These are phyloP conservation scores for Erythrocercus mccallii DNA, from an alignment of 2,113 vertebrate genomes.

Conservation along the genomic window DNA sequence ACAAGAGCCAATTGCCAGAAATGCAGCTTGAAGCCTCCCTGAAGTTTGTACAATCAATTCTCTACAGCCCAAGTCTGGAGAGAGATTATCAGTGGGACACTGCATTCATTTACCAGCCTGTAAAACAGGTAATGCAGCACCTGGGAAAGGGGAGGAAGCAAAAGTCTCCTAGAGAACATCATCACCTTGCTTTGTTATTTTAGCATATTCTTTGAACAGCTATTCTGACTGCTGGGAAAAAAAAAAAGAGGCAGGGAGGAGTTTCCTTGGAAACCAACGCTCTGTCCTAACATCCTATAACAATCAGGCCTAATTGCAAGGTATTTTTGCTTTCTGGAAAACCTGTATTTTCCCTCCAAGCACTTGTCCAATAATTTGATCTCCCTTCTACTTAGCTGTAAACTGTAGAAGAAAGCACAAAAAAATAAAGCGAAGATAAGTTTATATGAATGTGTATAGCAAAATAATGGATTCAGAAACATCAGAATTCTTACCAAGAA, in stretches of 20 bases:
- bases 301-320: constrained; percentile 8
- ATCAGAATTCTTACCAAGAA: neutral
- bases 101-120: neutral
- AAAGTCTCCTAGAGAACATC: constrained; percentile 1
- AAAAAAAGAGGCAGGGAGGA: neutral
- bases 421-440: neutral
- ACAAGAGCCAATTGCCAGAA: neutral
- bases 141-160: neutral
- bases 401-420: neutral
- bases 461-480: neutral
- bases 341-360: neutral
- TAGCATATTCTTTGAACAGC: neutral
- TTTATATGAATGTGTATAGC: neutral
- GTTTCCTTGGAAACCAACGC: constrained; percentile 37
- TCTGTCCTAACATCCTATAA: neutral
- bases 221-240: neutral
- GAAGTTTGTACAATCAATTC: neutral
- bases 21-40: neutral
- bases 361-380: neutral
- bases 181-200: constrained; percentile 3
- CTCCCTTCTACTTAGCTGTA: neutral
- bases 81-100: neutral
- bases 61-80: neutral
- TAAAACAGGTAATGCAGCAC: constrained; percentile 22
- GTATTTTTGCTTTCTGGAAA: constrained; percentile 16